Evolutionary conservation across 2,888 invertebrate species (phyloP).

Genomic region (Miltochrista miniata): DNA sequence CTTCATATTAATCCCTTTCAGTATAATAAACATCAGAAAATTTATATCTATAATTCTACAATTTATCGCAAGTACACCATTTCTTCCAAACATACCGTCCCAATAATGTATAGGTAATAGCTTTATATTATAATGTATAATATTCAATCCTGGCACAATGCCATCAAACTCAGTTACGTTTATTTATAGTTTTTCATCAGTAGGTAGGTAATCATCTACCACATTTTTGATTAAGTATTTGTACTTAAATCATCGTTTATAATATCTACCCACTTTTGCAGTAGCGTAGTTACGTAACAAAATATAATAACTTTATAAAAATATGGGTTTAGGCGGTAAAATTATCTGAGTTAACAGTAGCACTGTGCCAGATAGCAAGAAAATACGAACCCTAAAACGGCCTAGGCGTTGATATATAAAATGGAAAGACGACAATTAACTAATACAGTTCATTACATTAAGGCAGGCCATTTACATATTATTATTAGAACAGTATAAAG

Average conservation of each 20-base stretch:
- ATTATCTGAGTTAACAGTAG: conserved; percentile 12
- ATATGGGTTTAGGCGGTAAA: conserved; percentile 1
- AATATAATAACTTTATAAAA: conserved; percentile 4
- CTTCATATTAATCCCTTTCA: conserved; percentile 53
- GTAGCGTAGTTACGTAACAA: not conserved
- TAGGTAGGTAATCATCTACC: not conserved
- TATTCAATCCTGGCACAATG: conserved; percentile 37
- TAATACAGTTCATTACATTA: conserved; percentile 20
- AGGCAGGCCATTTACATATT: conserved; percentile 33
- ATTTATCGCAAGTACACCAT: conserved; percentile 47
- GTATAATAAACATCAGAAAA: conserved; percentile 57
- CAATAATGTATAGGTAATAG: conserved; percentile 33
- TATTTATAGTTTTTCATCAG: conserved; percentile 12
- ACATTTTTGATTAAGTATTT: conserved; percentile 8
- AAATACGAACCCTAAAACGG: conserved; percentile 31
- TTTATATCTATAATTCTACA: conserved; percentile 47
- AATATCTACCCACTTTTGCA: not conserved
- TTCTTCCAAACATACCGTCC: conserved; percentile 38
- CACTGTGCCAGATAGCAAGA: conserved; percentile 34
- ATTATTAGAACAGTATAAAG: conserved; percentile 27
- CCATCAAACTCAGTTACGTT: conserved; percentile 34
- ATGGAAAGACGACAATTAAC: conserved; percentile 24
- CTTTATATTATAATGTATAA: conserved; percentile 30
- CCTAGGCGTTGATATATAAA: conserved; percentile 22
- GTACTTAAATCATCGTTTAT: conserved; percentile 10